Evolutionary conservation across 2,113 vertebrate genomes (phyloP).

Genomic region (Ceuthmochares aereus): DNA sequence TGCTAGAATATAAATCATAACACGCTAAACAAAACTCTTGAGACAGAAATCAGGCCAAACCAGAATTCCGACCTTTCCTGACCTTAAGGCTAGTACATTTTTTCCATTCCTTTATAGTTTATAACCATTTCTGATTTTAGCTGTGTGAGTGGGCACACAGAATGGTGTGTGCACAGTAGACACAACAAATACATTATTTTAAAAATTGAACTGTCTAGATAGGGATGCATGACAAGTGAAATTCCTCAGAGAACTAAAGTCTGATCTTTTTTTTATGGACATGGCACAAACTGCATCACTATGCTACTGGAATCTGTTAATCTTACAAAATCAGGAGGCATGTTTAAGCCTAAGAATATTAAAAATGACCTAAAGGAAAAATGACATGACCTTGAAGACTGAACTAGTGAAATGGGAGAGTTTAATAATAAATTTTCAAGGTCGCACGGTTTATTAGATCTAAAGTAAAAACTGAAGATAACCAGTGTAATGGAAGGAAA

Average conservation of each 20-base stretch:
- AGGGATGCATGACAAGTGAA: neutral
- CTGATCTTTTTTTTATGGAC: neutral
- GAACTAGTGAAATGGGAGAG: neutral
- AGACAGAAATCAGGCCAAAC: neutral
- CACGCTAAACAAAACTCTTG: neutral
- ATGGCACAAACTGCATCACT: neutral
- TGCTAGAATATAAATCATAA: neutral
- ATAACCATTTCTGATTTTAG: neutral
- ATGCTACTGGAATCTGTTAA: neutral
- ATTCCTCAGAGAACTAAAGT: neutral
- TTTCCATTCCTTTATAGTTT: neutral
- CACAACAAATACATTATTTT: neutral
- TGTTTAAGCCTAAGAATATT: neutral
- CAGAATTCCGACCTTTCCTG: neutral
- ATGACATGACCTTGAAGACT: neutral
- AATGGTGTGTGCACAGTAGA: neutral
- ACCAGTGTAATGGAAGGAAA: neutral
- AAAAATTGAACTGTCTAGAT: neutral
- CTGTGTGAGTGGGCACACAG: neutral
- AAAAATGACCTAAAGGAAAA: neutral
- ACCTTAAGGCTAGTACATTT: neutral
- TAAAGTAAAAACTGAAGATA: neutral
- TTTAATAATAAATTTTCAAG: neutral
- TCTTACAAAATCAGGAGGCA: neutral
- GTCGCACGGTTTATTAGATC: neutral